These are phyloP conservation scores for Gymnoscopelus braueri DNA, from an alignment of 2,797 vertebrate genomes.

Conservation along the genomic window DNA sequence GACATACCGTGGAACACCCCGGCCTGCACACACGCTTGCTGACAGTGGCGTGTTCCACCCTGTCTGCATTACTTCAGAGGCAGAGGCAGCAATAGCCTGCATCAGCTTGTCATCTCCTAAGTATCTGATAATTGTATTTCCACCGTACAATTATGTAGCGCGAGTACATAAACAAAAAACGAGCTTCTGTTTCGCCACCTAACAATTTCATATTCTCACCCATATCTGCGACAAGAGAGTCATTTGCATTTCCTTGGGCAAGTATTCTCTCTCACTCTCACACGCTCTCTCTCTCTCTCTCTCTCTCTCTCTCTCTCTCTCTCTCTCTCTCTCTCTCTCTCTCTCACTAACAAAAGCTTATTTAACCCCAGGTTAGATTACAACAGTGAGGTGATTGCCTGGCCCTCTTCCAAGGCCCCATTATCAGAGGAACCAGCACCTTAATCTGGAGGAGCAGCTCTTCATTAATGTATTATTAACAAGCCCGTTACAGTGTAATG, in stretches of 20 bases:
- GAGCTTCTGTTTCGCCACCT: constrained; percentile 43
- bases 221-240: constrained; percentile 75
- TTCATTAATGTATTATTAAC: constrained; percentile 97
- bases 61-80: constrained; percentile 58
- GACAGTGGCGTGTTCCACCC: constrained; percentile 55
- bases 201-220: constrained; percentile 65
- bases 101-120: constrained; percentile 52
- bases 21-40: constrained; percentile 37
- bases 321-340: constrained; percentile 22
- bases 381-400: constrained; percentile 85
- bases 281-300: constrained; percentile 2
- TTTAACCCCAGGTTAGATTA: constrained; percentile 87
- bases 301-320: constrained; percentile 8
- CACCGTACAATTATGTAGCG: constrained; percentile 44
- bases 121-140: constrained; percentile 65
- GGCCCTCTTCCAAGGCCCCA: constrained; percentile 87
- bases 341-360: constrained; percentile 78
- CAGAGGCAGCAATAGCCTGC: constrained; percentile 55
- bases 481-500: constrained; percentile 88
- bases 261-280: constrained; percentile 31
- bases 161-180: constrained; percentile 40
- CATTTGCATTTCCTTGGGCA: constrained; percentile 79
- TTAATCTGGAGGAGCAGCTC: constrained; percentile 89
- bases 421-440: constrained; percentile 90
- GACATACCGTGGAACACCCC: constrained; percentile 59